Percentiles rank a stretch among this genome's conserved stretches.
Conservation (phyloP, 92 coral and sea anemone genomes). For the Actinernus sp. region DNA sequence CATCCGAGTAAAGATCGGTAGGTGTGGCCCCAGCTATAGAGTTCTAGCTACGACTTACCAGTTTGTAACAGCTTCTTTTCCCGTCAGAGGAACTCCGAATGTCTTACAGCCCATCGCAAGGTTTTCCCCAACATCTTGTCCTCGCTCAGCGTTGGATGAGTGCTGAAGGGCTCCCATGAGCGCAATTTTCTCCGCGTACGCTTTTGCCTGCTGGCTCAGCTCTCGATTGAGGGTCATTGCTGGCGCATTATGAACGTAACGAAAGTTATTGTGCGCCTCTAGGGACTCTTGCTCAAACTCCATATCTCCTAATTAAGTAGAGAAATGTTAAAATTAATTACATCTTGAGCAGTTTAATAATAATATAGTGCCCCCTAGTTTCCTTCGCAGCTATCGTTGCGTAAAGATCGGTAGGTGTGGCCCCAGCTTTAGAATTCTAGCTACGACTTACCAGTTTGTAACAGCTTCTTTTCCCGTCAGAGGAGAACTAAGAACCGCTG, state of each 20-base stretch:
- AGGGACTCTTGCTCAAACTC: slow-evolving; percentile 76
- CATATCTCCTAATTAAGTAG: neutral
- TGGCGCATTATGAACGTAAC: slow-evolving; percentile 72
- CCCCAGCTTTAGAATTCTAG: too few species aligned
- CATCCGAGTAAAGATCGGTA: too few species aligned
- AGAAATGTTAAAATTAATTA: neutral
- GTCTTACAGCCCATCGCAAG: slow-evolving; percentile 85
- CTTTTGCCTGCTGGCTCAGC: slow-evolving; percentile 67
- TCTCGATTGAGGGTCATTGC: slow-evolving; percentile 53
- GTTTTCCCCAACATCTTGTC: slow-evolving; percentile 84
- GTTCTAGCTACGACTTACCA: slow-evolving; percentile 41
- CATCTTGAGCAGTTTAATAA: too few species aligned
- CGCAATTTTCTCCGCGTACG: slow-evolving; percentile 75
- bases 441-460: slow-evolving; percentile 67
- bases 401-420: too few species aligned
- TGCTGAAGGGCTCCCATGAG: slow-evolving; percentile 70
- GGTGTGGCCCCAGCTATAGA: too few species aligned
- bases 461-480: slow-evolving; percentile 79
- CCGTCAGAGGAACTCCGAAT: slow-evolving; percentile 71
- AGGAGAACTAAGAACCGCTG: too few species aligned
- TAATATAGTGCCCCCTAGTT: too few species aligned
- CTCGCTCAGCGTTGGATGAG: slow-evolving; percentile 58
- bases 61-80: slow-evolving; percentile 74
- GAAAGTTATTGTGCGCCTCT: slow-evolving; percentile 64
- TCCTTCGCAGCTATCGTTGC: too few species aligned